Conservation (phyloP, 1,140 invertebrate species). For the Euwallacea fornicatus region DNA sequence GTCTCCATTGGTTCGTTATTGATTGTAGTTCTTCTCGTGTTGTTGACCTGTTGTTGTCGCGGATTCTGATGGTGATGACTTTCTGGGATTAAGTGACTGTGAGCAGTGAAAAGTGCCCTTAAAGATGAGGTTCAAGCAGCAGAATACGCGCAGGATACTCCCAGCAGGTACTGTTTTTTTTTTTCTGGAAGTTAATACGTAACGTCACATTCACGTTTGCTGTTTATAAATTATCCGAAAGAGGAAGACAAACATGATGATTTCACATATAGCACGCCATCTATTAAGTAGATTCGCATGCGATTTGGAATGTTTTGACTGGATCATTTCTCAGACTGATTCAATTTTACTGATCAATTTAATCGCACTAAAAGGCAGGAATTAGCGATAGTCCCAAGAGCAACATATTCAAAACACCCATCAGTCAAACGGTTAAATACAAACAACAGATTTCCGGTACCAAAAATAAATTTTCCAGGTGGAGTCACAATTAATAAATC, state of each 20-base stretch:
- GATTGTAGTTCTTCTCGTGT: slow-evolving; percentile 30
- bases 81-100: slow-evolving; percentile 9
- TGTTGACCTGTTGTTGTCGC: slow-evolving; percentile 30
- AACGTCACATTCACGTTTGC: too few relatives aligned
- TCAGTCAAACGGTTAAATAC: slow-evolving; percentile 25
- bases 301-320: neutral
- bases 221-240: too few relatives aligned
- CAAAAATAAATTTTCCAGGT: slow-evolving; percentile 30
- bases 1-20: slow-evolving; percentile 18
- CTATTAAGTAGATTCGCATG: too few relatives aligned
- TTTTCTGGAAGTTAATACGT: too few relatives aligned
- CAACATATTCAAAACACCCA: slow-evolving; percentile 17
- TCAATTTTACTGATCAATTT: too few relatives aligned
- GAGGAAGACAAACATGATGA: too few relatives aligned
- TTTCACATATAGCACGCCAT: too few relatives aligned
- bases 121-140: slow-evolving; percentile 44
- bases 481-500: slow-evolving; percentile 15
- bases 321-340: too few relatives aligned
- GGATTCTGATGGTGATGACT: neutral
- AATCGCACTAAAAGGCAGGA: too few relatives aligned
- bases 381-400: slow-evolving; percentile 12
- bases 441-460: slow-evolving; percentile 29
- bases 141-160: slow-evolving; percentile 40
- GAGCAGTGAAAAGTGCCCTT: slow-evolving; percentile 1
- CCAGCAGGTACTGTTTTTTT: slow-evolving; percentile 34